Evolutionary conservation across 2,797 vertebrate species (phyloP).

Genomic region (Macroramphosus scolopax): DNA sequence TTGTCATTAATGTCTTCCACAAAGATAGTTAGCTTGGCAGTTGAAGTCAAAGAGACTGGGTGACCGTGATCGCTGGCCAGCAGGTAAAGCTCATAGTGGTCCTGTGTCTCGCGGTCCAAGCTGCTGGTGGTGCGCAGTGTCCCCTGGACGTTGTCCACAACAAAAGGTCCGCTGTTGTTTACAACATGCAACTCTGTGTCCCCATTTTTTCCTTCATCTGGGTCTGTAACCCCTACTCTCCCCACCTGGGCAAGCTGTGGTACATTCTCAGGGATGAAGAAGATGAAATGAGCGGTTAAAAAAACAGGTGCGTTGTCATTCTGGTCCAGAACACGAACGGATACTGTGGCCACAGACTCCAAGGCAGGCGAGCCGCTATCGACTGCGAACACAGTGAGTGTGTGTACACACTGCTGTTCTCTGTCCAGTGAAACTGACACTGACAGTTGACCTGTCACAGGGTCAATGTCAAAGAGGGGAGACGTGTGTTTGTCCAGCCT

Average conservation of each 20-base stretch:
- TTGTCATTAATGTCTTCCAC: constrained; percentile 85
- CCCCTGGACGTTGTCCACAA: constrained; percentile 65
- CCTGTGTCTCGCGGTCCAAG: constrained; percentile 75
- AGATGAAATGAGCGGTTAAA: constrained; percentile 73
- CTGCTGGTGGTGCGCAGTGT: constrained; percentile 65
- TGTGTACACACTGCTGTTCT: constrained; percentile 68
- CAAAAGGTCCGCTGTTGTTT: constrained; percentile 68
- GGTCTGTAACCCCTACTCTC: constrained; percentile 70
- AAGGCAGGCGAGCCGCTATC: constrained; percentile 75
- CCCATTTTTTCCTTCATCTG: constrained; percentile 75
- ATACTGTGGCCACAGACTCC: constrained; percentile 62
- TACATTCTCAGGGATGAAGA: constrained; percentile 78
- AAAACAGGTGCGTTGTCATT: constrained; percentile 82
- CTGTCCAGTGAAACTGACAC: constrained; percentile 71
- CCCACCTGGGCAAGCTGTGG: constrained; percentile 67
- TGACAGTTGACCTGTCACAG: constrained; percentile 67
- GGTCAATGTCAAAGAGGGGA: constrained; percentile 70
- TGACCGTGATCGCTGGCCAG: constrained; percentile 73
- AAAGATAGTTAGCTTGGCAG: constrained; percentile 74
- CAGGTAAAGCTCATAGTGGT: constrained; percentile 75
- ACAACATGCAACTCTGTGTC: constrained; percentile 66
- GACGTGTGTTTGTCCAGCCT: constrained; percentile 54
- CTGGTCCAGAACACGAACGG: constrained; percentile 73
- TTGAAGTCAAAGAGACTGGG: constrained; percentile 67
- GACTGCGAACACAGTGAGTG: constrained; percentile 68